Evolutionary conservation across 1,140 invertebrate species (phyloP).

Genomic region (Euglossa dilemma): DNA sequence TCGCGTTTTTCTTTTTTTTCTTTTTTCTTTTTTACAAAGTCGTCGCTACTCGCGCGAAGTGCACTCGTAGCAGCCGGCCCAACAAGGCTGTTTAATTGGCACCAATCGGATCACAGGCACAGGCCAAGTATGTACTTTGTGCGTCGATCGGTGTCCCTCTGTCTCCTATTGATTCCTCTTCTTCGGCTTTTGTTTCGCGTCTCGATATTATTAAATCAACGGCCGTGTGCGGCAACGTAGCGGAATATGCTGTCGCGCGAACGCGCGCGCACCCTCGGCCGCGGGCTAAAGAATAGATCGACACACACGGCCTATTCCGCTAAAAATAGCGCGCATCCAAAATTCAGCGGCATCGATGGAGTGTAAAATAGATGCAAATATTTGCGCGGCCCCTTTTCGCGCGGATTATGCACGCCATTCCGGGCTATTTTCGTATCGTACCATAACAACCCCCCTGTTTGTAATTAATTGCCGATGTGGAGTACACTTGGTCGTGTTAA

Average conservation of each 20-base stretch:
- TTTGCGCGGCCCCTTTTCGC: constrained; percentile 15
- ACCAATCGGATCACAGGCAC: constrained; percentile 31
- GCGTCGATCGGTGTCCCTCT: constrained; percentile 2
- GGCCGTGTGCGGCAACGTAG: not conserved
- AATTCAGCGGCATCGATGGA: constrained; percentile 36
- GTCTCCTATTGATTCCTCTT: constrained; percentile 24
- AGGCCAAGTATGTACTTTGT: not conserved
- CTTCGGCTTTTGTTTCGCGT: constrained; percentile 28
- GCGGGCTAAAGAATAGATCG: constrained; percentile 25
- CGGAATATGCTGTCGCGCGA: not conserved
- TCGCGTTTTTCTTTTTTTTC: too few relatives aligned
- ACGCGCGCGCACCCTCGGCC: not conserved
- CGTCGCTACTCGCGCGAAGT: constrained; percentile 10
- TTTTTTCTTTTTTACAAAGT: constrained; percentile 41
- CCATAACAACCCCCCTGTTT: not conserved
- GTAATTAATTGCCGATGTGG: constrained; percentile 21
- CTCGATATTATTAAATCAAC: constrained; percentile 38
- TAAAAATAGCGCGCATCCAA: constrained; percentile 42
- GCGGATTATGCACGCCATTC: constrained; percentile 2
- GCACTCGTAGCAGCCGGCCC: constrained; percentile 6
- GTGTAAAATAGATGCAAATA: constrained; percentile 43
- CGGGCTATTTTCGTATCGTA: constrained; percentile 5
- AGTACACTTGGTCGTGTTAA: not conserved
- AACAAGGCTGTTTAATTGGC: constrained; percentile 46
- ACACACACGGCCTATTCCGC: constrained; percentile 3